Conservation (phyloP, 2,888 invertebrate genomes). For the Trichopria drosophilae region DNA sequence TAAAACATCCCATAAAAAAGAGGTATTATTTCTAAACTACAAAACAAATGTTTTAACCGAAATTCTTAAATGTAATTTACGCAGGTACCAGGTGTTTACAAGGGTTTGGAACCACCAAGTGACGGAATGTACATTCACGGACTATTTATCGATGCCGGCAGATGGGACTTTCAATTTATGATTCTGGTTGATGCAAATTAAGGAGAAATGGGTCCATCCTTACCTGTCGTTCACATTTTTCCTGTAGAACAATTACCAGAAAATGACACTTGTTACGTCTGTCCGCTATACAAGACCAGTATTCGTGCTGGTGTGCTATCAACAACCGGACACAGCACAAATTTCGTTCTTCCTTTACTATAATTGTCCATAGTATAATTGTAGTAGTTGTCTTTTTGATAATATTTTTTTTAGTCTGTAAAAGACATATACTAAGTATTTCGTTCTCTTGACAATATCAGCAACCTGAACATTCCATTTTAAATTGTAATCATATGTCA, state of each 20-base stretch:
- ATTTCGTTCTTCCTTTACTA: constrained; percentile 83
- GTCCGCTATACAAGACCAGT: constrained; percentile 87
- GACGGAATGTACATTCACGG: constrained; percentile 79
- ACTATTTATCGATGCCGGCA: constrained; percentile 84
- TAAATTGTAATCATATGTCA: no score
- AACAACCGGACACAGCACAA: constrained; percentile 91
- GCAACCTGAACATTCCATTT: no score
- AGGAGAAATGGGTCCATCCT: constrained; percentile 75
- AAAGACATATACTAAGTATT: no score
- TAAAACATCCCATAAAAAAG: constrained; percentile 46
- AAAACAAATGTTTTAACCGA: constrained; percentile 5
- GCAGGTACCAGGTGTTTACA: constrained; percentile 61
- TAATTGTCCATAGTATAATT: no score
- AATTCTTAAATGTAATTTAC: constrained; percentile 23
- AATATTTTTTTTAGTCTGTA: no score
- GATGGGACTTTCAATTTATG: constrained; percentile 73
- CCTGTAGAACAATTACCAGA: constrained; percentile 68
- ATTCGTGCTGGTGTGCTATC: constrained; percentile 83
- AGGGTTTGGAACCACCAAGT: constrained; percentile 62
- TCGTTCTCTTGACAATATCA: no score
- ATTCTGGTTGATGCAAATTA: constrained; percentile 78
- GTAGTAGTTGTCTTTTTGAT: no score
- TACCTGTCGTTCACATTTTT: constrained; percentile 71
- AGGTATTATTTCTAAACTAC: constrained; percentile 46
- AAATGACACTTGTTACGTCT: constrained; percentile 68